Conservation (phyloP, 2,888 invertebrate species). For the Slavum lentiscoides region DNA sequence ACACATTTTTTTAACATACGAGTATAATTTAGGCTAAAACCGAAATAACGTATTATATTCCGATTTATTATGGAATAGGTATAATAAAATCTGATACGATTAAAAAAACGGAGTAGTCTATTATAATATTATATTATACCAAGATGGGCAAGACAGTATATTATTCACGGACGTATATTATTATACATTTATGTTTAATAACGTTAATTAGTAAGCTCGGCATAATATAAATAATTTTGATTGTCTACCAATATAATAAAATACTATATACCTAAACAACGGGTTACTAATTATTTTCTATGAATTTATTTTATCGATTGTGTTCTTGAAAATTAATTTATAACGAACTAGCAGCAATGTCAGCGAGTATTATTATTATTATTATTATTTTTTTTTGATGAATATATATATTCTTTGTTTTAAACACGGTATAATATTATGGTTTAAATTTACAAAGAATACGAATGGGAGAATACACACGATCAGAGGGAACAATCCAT, state of each 20-base stretch:
- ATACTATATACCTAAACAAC: neutral
- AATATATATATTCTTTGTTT: neutral
- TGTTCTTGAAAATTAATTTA: neutral
- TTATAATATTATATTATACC: no score
- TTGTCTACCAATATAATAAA: neutral
- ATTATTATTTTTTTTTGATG: no score
- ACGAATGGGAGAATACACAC: neutral
- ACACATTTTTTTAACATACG: no score
- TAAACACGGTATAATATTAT: neutral
- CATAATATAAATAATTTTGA: neutral
- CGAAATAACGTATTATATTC: neutral
- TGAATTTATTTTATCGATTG: neutral
- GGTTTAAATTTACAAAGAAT: neutral
- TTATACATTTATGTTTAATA: neutral
- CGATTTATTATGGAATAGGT: neutral
- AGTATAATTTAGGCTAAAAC: neutral
- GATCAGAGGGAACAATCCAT: neutral
- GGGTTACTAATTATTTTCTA: neutral
- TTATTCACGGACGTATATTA: neutral
- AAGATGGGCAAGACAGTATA: no score
- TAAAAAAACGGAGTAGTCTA: neutral
- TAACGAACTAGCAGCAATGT: neutral
- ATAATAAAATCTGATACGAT: neutral
- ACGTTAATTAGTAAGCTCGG: neutral
- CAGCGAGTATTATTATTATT: neutral